Percentiles rank a stretch among this genome's conserved stretches.
Conservation (phyloP, 2,888 invertebrate genomes). For the Tridacna gigas region DNA sequence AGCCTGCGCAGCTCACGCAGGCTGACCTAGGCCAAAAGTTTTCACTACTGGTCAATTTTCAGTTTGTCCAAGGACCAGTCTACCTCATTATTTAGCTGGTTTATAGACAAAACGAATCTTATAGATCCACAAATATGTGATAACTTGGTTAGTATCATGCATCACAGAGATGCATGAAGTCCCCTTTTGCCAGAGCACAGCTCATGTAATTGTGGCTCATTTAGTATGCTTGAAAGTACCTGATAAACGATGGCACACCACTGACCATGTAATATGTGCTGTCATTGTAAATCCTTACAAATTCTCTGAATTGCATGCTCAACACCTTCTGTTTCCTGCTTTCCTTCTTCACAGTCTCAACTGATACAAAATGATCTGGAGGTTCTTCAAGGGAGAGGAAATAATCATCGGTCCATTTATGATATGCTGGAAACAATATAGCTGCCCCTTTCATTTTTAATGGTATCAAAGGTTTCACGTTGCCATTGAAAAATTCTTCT, state of each 20-base stretch:
- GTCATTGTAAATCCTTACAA: constrained; percentile 79
- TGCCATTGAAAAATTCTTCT: constrained; percentile 75
- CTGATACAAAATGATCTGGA: constrained; percentile 67
- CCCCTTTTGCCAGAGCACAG: too few relatives aligned
- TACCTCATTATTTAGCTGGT: too few relatives aligned
- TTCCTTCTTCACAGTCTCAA: constrained; percentile 83
- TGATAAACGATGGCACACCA: constrained; percentile 78
- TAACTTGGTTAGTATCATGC: too few relatives aligned
- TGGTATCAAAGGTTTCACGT: constrained; percentile 74
- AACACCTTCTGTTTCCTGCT: constrained; percentile 73
- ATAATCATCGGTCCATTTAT: constrained; percentile 82
- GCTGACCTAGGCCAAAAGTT: too few relatives aligned
- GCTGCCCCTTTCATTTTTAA: constrained; percentile 80
- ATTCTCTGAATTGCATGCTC: constrained; percentile 78
- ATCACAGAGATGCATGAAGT: too few relatives aligned
- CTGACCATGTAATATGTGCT: constrained; percentile 82
- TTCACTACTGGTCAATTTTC: too few relatives aligned
- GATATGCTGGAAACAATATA: constrained; percentile 75
- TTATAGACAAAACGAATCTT: too few relatives aligned
- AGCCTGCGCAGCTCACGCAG: too few relatives aligned
- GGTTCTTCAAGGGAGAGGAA: constrained; percentile 74
- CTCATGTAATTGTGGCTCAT: too few relatives aligned
- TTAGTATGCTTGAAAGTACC: constrained; percentile 59
- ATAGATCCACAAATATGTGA: too few relatives aligned
- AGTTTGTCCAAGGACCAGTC: too few relatives aligned